Evolutionary conservation across 2,113 vertebrate species (phyloP).

Genomic region (Lepidothrix coronata): DNA sequence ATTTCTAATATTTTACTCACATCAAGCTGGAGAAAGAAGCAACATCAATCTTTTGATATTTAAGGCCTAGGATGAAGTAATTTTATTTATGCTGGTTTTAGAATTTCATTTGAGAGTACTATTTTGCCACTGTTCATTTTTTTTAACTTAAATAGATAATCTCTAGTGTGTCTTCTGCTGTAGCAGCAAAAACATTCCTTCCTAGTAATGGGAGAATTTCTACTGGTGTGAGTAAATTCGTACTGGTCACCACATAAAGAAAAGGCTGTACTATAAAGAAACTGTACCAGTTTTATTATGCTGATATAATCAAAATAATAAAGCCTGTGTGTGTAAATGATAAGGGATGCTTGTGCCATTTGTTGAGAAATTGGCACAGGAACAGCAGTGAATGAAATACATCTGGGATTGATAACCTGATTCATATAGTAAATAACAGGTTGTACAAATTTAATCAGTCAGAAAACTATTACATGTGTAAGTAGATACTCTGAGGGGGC

Average conservation of each 20-base stretch:
- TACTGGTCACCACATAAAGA: not conserved
- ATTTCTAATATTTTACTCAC: not conserved
- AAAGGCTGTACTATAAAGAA: not conserved
- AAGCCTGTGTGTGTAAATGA: slow-evolving; percentile 8
- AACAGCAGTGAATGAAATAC: slow-evolving; percentile 9
- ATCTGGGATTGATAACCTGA: slow-evolving; percentile 36
- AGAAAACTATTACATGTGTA: not conserved
- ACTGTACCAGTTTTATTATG: not conserved
- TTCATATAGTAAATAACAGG: slow-evolving; percentile 36
- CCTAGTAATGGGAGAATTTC: not conserved
- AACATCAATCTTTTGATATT: not conserved
- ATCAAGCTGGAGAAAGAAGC: not conserved
- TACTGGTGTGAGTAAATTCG: not conserved
- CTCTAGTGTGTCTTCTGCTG: not conserved
- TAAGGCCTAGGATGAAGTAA: not conserved
- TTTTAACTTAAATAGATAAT: not conserved
- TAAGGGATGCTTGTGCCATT: not conserved
- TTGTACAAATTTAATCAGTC: slow-evolving; percentile 28
- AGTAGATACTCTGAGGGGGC: not conserved
- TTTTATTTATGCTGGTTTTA: not conserved
- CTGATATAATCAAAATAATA: slow-evolving; percentile 18
- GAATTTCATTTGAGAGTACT: not conserved
- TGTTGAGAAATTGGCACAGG: slow-evolving; percentile 19
- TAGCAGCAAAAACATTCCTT: not conserved
- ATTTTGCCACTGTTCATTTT: not conserved